phyloP scores from a whole-genome alignment of 1,140 invertebrate genomes.

The Plutomurus gul region DNA sequence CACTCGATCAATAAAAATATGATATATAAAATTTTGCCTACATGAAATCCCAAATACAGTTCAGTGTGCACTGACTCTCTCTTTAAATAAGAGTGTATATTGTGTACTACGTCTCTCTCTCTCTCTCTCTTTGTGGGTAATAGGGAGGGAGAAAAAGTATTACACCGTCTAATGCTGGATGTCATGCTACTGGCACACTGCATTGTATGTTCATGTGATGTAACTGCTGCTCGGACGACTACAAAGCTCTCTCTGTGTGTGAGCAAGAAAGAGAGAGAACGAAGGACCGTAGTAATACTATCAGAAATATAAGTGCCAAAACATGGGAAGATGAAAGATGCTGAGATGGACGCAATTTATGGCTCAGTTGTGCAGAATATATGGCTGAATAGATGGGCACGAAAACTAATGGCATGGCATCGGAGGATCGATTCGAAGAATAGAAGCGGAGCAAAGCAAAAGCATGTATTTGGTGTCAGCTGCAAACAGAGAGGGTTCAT shows the following conservation, averaged over 20 bases:
- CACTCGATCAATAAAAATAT: neutral
- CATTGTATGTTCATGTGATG: neutral
- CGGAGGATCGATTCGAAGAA: constrained; percentile 20
- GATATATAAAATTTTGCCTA: neutral
- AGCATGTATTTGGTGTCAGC: constrained; percentile 46
- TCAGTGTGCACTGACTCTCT: no score
- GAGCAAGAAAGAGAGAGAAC: neutral
- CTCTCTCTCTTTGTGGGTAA: no score
- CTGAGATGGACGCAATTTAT: constrained; percentile 51
- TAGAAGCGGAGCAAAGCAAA: constrained; percentile 1
- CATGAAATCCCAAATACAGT: neutral
- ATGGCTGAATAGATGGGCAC: constrained; percentile 33
- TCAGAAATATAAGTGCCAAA: constrained; percentile 41
- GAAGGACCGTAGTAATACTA: neutral
- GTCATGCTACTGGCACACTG: neutral
- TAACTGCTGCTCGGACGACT: neutral
- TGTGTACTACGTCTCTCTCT: no score
- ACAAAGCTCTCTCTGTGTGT: no score
- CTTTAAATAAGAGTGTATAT: no score
- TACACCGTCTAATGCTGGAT: neutral
- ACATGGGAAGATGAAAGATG: constrained; percentile 50
- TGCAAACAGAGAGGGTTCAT: constrained; percentile 43
- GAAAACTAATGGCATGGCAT: constrained; percentile 14
- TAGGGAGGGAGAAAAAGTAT: neutral
- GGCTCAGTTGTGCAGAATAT: constrained; percentile 45